Conservation (phyloP, 2,888 invertebrate species). For the Saturnia pavonia region DNA sequence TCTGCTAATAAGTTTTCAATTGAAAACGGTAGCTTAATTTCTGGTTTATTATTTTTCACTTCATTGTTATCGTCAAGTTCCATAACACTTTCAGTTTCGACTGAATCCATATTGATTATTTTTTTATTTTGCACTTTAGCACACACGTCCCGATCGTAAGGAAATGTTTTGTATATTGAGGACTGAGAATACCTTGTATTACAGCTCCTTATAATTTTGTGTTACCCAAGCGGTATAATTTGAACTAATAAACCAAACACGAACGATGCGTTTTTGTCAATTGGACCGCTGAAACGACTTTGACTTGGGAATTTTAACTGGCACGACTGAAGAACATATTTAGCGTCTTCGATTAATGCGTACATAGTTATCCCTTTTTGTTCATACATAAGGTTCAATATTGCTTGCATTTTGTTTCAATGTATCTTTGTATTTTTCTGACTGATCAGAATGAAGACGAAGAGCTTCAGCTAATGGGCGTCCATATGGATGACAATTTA, state of each 20-base stretch:
- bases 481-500: conserved; percentile 74
- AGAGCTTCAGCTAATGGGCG: conserved; percentile 77
- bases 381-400: conserved; percentile 6
- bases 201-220: conserved; percentile 13
- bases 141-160: conserved; percentile 1
- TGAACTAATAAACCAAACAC: conserved; percentile 63
- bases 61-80: conserved; percentile 49
- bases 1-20: conserved; percentile 70
- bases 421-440: conserved; percentile 44
- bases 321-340: conserved; percentile 67
- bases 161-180: conserved; percentile 20
- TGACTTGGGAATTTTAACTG: conserved; percentile 68
- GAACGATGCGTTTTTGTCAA: conserved; percentile 78
- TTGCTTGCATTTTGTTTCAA: conserved; percentile 22
- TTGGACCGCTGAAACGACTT: conserved; percentile 65
- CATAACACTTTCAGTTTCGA: conserved; percentile 35
- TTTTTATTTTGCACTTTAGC: background rate
- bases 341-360: background rate
- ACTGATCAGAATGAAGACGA: conserved; percentile 74
- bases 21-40: conserved; percentile 66
- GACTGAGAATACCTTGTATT: conserved; percentile 14
- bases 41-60: conserved; percentile 52
- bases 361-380: background rate
- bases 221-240: conserved; percentile 43
- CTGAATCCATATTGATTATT: conserved; percentile 25